Evolutionary conservation across 2,113 vertebrate genomes (phyloP), one percentile per base, ranked within the genome.

Genomic region (Amblyopsis rosae): DNA sequence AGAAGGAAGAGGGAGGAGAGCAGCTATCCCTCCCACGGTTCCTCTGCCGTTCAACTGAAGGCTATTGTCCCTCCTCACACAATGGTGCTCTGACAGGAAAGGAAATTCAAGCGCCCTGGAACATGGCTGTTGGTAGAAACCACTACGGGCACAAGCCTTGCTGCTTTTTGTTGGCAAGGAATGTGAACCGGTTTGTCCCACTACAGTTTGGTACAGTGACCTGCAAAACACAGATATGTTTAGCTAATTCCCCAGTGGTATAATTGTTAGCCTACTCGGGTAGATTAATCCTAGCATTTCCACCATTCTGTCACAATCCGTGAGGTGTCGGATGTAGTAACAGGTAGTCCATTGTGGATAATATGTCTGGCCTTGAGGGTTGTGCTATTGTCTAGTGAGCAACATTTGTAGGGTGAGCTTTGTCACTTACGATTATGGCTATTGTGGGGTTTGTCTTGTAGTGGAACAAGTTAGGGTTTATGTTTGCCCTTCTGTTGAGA

Each of bases 91-190:
- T 64, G 49, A 53, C 49, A 10, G 6, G 12, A 12, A 41, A 76
- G 75, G 82, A 85, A 88, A 84, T 54, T 13, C 32, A 87, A 64
- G 19, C 48, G 35, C 26, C 35, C 48, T 53, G 62, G 49, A 51
- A 82, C 81, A 74, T 48, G 70, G 73, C 19, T 33, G 67, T 79
- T 83, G 19, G 16, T 7, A 60, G 69, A 81, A 84, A 65, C 68
- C 0, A 0, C 41, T 56, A 32, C 5, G 50, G 49, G 45, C 48
- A 45, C 11, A 15, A 32, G 13, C 53, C 35, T 12, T 45, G 67
- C 12, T 35, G 13, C 6, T 64, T 64, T 67, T 12, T 13, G 1
- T 7, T 33, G 26, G 12, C 3, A 3, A 72, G 62, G 77, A 86
- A 79, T 75, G 78, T 65, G 65, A 62, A 70, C 65, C 67, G 67